Conservation (phyloP, 2,888 invertebrate genomes). For the Altica lythri region DNA sequence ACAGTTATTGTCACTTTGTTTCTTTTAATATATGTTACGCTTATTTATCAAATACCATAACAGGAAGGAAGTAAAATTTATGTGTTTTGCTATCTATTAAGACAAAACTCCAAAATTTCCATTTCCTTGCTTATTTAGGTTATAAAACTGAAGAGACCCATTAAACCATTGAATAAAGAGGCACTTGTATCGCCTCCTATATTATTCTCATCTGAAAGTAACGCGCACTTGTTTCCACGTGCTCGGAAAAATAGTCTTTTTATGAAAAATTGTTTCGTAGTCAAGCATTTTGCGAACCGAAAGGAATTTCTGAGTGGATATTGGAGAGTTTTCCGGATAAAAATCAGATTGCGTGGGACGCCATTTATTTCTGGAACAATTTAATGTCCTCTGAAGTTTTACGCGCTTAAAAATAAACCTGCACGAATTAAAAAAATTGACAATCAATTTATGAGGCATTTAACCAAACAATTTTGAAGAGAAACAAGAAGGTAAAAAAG, state of each 20-base stretch:
- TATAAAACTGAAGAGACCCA: constrained; percentile 29
- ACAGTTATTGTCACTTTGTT: no score
- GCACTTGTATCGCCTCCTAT: constrained; percentile 26
- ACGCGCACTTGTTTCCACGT: constrained; percentile 26
- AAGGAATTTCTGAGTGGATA: constrained; percentile 23
- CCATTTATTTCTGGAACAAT: constrained; percentile 14
- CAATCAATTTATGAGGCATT: no score
- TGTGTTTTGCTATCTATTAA: no score
- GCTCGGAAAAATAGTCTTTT: constrained; percentile 27
- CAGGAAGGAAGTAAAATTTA: no score
- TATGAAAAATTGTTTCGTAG: constrained; percentile 30
- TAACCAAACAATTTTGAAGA: no score
- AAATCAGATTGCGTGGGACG: constrained; percentile 15
- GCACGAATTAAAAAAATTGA: no score
- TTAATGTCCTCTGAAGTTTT: constrained; percentile 1
- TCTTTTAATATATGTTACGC: no score
- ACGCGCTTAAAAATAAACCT: no score
- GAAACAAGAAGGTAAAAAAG: no score
- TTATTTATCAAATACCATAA: no score
- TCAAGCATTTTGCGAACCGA: constrained; percentile 19
- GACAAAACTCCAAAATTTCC: no score
- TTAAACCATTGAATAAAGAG: constrained; percentile 24
- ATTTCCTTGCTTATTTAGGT: constrained; percentile 21
- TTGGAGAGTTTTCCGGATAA: constrained; percentile 18
- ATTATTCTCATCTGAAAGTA: constrained; percentile 29